These are phyloP conservation scores for Holothuria leucospilota DNA, from an alignment of 53 echinoderm and acorn worm genomes.

Conservation along the genomic window DNA sequence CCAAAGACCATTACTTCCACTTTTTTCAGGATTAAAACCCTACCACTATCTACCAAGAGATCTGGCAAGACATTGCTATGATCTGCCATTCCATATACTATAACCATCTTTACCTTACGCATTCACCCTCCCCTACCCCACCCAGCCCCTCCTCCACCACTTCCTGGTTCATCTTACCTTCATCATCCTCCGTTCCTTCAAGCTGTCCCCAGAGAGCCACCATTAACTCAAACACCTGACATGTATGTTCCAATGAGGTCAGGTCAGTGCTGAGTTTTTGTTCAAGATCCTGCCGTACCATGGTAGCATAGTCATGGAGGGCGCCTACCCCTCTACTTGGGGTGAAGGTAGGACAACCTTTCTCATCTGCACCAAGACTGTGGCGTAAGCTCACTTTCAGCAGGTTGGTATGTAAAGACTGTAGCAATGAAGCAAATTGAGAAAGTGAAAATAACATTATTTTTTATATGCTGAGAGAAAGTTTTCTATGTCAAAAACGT, in stretches of 20 bases:
- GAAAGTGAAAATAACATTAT: not conserved
- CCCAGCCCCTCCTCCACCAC: slow-evolving; percentile 3
- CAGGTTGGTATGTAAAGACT: slow-evolving; percentile 75
- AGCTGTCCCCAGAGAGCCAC: slow-evolving; percentile 91
- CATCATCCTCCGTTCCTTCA: slow-evolving; percentile 72
- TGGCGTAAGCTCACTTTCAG: slow-evolving; percentile 78
- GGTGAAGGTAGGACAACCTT: slow-evolving; percentile 84
- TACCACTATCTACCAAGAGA: no score
- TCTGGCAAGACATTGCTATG: no score
- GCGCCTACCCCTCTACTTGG: slow-evolving; percentile 78
- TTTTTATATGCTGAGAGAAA: not conserved
- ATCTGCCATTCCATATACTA: no score
- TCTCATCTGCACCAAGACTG: slow-evolving; percentile 75
- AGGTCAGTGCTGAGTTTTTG: slow-evolving; percentile 65
- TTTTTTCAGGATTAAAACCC: no score
- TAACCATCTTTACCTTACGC: not conserved
- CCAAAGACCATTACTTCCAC: no score
- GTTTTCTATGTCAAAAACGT: no score
- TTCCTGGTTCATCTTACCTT: not conserved
- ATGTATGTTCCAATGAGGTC: slow-evolving; percentile 75
- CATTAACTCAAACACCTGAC: slow-evolving; percentile 85
- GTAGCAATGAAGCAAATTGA: not conserved
- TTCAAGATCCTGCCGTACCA: slow-evolving; percentile 66
- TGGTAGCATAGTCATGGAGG: slow-evolving; percentile 78
- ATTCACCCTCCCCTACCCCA: not conserved